Evolutionary conservation across 2,113 vertebrate genomes (phyloP).

Genomic region (Osmerus mordax): DNA sequence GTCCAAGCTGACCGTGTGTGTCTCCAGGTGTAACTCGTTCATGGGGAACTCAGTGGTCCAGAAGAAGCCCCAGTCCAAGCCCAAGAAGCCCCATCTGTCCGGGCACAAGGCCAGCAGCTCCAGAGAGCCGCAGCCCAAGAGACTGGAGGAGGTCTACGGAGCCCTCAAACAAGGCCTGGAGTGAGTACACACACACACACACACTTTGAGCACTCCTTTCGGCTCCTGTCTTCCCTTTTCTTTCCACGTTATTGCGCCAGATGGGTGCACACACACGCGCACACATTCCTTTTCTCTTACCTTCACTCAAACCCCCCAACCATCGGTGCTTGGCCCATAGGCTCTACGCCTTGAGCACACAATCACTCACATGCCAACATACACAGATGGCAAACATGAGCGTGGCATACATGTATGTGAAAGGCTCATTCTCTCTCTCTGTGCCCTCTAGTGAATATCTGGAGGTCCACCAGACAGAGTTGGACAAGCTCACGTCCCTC

Average conservation of each 20-base stretch:
- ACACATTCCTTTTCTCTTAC: too few species aligned
- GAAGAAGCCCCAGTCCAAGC: slow-evolving; percentile 93
- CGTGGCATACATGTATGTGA: not conserved
- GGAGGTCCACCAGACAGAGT: slow-evolving; percentile 89
- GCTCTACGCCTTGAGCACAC: not conserved
- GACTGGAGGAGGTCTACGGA: slow-evolving; percentile 90
- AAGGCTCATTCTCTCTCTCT: too few species aligned
- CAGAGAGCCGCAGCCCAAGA: slow-evolving; percentile 89
- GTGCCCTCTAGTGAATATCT: slow-evolving; percentile 82
- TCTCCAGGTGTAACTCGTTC: slow-evolving; percentile 92
- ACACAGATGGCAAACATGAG: not conserved
- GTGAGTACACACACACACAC: slow-evolving; percentile 73
- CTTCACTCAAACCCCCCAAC: too few species aligned
- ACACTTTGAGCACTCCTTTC: not conserved
- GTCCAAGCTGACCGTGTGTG: slow-evolving; percentile 19
- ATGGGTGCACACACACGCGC: too few species aligned
- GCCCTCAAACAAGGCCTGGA: slow-evolving; percentile 89
- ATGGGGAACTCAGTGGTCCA: slow-evolving; percentile 87
- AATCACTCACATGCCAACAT: not conserved
- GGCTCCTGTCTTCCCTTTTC: not conserved
- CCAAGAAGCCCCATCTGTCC: slow-evolving; percentile 90
- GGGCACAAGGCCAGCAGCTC: slow-evolving; percentile 85
- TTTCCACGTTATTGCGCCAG: too few species aligned
- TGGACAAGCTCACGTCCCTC: slow-evolving; percentile 89
- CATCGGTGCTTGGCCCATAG: too few species aligned